Percentiles rank a stretch among this genome's conserved stretches.
Conservation (phyloP, 2,797 vertebrate species). For the Melanotaenia nigrans region DNA sequence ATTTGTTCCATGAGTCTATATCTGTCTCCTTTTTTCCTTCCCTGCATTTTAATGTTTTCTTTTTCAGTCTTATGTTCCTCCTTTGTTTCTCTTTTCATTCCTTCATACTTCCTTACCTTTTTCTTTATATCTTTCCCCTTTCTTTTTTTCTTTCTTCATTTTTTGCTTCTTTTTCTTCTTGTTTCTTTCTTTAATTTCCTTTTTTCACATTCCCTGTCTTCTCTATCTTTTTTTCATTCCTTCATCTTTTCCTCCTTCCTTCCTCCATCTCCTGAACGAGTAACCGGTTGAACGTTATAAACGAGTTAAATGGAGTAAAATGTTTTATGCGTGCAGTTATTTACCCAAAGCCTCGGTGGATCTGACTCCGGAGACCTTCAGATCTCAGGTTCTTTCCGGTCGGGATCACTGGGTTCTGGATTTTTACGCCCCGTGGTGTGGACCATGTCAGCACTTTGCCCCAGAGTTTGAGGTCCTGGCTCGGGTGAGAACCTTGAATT, state of each 20-base stretch:
- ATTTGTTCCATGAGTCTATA: not conserved
- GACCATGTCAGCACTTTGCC: conserved; percentile 94
- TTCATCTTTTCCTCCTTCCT: not conserved
- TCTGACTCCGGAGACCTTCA: conserved; percentile 89
- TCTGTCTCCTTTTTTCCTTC: not conserved
- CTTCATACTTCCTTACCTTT: not conserved
- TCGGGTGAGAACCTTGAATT: conserved; percentile 79
- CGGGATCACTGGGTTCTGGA: conserved; percentile 95
- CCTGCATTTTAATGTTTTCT: not conserved
- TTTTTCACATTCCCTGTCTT: too few relatives aligned
- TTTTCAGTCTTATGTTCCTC: not conserved
- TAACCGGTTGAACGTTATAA: not conserved
- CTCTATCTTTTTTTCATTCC: not conserved
- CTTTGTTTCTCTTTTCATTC: not conserved
- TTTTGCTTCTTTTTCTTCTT: too few relatives aligned
- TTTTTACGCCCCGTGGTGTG: conserved; percentile 98
- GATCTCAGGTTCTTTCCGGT: conserved; percentile 86
- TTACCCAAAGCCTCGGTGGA: conserved; percentile 89
- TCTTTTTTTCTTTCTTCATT: not conserved
- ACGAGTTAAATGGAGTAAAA: too few relatives aligned
- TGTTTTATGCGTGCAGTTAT: conserved; percentile 77
- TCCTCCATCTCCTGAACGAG: too few relatives aligned
- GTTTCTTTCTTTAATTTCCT: too few relatives aligned
- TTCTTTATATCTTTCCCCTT: not conserved
- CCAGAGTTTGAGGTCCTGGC: conserved; percentile 95